Evolutionary conservation across 92 coral and sea anemone genomes (phyloP).

Genomic region (Paramuricea clavata): DNA sequence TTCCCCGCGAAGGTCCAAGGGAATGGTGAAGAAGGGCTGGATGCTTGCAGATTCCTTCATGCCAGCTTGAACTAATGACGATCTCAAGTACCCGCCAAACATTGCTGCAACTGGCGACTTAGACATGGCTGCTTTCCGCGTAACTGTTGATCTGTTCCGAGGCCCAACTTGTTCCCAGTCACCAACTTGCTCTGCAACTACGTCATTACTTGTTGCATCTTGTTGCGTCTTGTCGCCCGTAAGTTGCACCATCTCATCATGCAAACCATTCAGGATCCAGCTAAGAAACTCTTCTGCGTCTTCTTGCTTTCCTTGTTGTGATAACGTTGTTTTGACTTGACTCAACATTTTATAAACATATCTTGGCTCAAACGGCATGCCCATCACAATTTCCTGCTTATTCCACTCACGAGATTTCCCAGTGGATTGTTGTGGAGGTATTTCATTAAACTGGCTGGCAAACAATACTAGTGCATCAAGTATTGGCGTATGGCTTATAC

Average conservation of each 20-base stretch:
- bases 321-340: slow-evolving; percentile 81
- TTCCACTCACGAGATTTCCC: slow-evolving; percentile 30
- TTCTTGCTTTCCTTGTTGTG: slow-evolving; percentile 92
- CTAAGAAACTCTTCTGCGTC: slow-evolving; percentile 98
- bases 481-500: slow-evolving; percentile 90
- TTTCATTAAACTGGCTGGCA: slow-evolving; percentile 32
- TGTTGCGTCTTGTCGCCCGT: slow-evolving; percentile 53
- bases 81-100: slow-evolving; percentile 95
- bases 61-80: slow-evolving; percentile 90
- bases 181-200: slow-evolving; percentile 77
- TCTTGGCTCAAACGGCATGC: slow-evolving; percentile 85
- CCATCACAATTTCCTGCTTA: slow-evolving; percentile 79
- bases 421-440: slow-evolving; percentile 7
- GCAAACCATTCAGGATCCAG: slow-evolving; percentile 94
- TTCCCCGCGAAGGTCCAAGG: slow-evolving; percentile 85
- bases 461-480: slow-evolving; percentile 64
- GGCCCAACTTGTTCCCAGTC: slow-evolving; percentile 99
- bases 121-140: slow-evolving; percentile 92
- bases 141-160: slow-evolving; percentile 90
- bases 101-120: slow-evolving; percentile 86
- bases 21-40: slow-evolving; percentile 94
- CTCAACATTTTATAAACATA: slow-evolving; percentile 86
- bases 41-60: slow-evolving; percentile 95
- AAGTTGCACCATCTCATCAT: slow-evolving; percentile 88
- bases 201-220: slow-evolving; percentile 54